Evolutionary conservation across 2,797 vertebrate species (phyloP), one percentile per base, ranked within the genome.

Genomic region (Lophura swinhoii): DNA sequence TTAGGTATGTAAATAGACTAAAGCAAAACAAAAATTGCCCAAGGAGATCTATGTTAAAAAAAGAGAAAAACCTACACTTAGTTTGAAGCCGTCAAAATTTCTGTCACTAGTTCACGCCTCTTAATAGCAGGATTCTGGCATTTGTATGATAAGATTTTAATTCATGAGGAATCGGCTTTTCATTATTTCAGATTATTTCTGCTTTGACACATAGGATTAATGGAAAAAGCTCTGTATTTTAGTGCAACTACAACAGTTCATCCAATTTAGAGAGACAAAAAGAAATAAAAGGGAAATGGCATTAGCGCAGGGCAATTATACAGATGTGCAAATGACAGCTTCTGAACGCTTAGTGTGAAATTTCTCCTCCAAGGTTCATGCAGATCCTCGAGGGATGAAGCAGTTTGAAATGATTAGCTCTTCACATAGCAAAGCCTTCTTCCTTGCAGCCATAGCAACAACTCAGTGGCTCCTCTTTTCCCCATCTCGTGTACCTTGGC

Each of bases 371-470:
- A 79, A 92, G 93, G 92, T 91, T 88, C 80, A 14, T 88, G 77
- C 89, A 79, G 85, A 95, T 92, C 83, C 94, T 95, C 92, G 51
- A 87, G 95, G 94, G 94, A 95, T 72, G 80, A 69, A 95, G 92
- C 92, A 43, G 93, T 96, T 88, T 88, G 80, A 93, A 94, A 93
- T 94, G 28, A 95, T 96, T 82, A 91, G 88, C 93, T 95, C 82
- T 91, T 93, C 88, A 84, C 81, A 88, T 91, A 84, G 94, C 75
- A 91, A 96, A 97, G 87, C 79, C 95, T 95, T 78, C 86, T 92
- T 95, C 90, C 93, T 95, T 79, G 96, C 97, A 96, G 96, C 96
- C 97, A 97, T 97, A 97, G 98, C 97, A 98, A 98, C 97, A 31
- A 73, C 92, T 96, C 94, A 96, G 96, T 80, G 75, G 87, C 96